Conservation (phyloP, 2,888 invertebrate genomes). For the Sacculina carcini region DNA sequence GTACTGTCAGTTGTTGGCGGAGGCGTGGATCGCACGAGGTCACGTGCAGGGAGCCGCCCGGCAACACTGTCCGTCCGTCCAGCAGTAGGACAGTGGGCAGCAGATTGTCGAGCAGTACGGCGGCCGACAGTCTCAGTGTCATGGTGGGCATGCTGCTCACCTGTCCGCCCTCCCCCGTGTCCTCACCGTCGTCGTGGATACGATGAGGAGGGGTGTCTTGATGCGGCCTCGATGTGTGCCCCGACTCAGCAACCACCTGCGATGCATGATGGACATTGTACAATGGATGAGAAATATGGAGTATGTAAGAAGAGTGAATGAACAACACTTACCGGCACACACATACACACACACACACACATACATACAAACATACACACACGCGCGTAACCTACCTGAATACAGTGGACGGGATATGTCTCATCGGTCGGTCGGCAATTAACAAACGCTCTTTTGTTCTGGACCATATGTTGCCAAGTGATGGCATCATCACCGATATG, state of each 20-base stretch:
- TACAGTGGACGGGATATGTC: slow-evolving; percentile 31
- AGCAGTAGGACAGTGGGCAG: slow-evolving; percentile 43
- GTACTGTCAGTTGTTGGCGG: neutral
- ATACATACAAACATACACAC: too few relatives aligned
- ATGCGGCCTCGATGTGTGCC: neutral
- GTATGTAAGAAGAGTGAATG: too few relatives aligned
- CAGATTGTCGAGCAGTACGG: slow-evolving; percentile 44
- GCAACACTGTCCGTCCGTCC: slow-evolving; percentile 22
- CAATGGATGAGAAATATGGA: neutral
- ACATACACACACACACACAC: too few relatives aligned
- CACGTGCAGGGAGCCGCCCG: slow-evolving; percentile 9
- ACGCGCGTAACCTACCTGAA: slow-evolving; percentile 34
- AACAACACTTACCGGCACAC: too few relatives aligned
- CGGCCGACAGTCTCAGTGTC: slow-evolving; percentile 40
- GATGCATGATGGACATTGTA: neutral
- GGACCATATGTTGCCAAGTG: slow-evolving; percentile 52
- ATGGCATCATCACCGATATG: slow-evolving; percentile 41
- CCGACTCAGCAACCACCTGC: neutral
- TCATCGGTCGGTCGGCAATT: slow-evolving; percentile 36
- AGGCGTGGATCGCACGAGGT: neutral
- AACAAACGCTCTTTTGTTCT: slow-evolving; percentile 33
- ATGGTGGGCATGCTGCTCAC: slow-evolving; percentile 38
- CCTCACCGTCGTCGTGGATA: neutral
- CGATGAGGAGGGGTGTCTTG: neutral
- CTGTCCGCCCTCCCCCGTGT: neutral